These are phyloP conservation scores for Pollenia amentaria DNA, from an alignment of 2,888 invertebrate species.

Conservation along the genomic window DNA sequence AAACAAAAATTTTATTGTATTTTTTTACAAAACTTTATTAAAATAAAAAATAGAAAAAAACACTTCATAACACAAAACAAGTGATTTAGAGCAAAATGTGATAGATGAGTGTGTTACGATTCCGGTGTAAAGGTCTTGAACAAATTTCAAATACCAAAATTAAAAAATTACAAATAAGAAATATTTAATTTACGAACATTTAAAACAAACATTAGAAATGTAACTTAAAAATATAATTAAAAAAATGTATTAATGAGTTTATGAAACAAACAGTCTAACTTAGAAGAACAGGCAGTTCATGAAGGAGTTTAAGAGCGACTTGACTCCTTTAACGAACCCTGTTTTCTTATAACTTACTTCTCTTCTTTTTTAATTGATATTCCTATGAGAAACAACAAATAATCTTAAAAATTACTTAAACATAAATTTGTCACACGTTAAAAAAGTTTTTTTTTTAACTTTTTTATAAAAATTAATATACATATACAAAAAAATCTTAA, in stretches of 20 bases:
- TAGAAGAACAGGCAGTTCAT: constrained; percentile 21
- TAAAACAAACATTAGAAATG: constrained; percentile 20
- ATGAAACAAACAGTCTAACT: constrained; percentile 73
- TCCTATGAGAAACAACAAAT: constrained; percentile 72
- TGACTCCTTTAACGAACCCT: constrained; percentile 14
- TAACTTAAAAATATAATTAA: constrained; percentile 40
- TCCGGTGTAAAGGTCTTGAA: constrained; percentile 1
- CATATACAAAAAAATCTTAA: constrained; percentile 47
- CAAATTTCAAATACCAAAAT: constrained; percentile 47
- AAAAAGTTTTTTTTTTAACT: constrained; percentile 59
- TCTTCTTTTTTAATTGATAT: constrained; percentile 30
- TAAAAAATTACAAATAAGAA: constrained; percentile 23
- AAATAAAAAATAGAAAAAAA: constrained; percentile 46
- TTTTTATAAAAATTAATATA: constrained; percentile 45
- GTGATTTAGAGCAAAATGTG: constrained; percentile 36
- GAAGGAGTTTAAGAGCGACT: constrained; percentile 19
- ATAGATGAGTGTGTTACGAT: constrained; percentile 3
- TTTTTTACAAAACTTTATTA: constrained; percentile 67
- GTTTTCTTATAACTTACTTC: constrained; percentile 1
- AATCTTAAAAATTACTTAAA: constrained; percentile 61
- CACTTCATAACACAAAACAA: constrained; percentile 45
- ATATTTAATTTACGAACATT: constrained; percentile 16
- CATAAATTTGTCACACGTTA: constrained; percentile 74
- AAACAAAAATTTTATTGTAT: constrained; percentile 3
- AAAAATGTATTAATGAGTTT: constrained; percentile 46